phyloP scores from a whole-genome alignment of 2,888 invertebrate species.

The Macrosoma leucophasiata region DNA sequence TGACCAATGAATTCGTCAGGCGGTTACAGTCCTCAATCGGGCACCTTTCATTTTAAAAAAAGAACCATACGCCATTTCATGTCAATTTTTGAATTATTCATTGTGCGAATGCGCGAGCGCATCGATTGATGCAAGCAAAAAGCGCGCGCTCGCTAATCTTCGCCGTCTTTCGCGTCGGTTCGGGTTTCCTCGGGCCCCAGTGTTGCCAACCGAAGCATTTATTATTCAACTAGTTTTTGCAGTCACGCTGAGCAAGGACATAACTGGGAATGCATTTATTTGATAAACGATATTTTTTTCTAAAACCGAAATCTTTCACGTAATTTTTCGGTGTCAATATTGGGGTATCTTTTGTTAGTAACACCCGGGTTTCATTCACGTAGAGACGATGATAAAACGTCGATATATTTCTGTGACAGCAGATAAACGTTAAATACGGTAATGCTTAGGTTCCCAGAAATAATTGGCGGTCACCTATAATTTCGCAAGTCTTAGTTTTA shows the following conservation, averaged over 20 bases:
- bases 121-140: constrained; percentile 76
- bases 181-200: constrained; percentile 57
- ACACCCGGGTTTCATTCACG: constrained; percentile 43
- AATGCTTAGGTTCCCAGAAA: not conserved
- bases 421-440: too few relatives aligned
- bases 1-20: constrained; percentile 75
- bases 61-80: constrained; percentile 76
- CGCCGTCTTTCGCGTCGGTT: constrained; percentile 59
- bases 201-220: constrained; percentile 64
- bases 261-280: constrained; percentile 68
- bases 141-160: constrained; percentile 72
- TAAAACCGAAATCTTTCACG: constrained; percentile 39
- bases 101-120: constrained; percentile 74
- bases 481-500: too few relatives aligned
- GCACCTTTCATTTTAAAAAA: constrained; percentile 74
- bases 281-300: constrained; percentile 69
- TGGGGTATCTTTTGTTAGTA: constrained; percentile 44
- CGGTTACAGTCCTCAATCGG: constrained; percentile 76
- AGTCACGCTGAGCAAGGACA: constrained; percentile 71
- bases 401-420: too few relatives aligned
- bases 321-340: constrained; percentile 61
- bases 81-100: constrained; percentile 77
- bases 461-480: not conserved
- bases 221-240: constrained; percentile 73
- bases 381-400: constrained; percentile 31